phyloP scores from a whole-genome alignment of 2,113 vertebrate genomes.

The Oncorhynchus clarkii region DNA sequence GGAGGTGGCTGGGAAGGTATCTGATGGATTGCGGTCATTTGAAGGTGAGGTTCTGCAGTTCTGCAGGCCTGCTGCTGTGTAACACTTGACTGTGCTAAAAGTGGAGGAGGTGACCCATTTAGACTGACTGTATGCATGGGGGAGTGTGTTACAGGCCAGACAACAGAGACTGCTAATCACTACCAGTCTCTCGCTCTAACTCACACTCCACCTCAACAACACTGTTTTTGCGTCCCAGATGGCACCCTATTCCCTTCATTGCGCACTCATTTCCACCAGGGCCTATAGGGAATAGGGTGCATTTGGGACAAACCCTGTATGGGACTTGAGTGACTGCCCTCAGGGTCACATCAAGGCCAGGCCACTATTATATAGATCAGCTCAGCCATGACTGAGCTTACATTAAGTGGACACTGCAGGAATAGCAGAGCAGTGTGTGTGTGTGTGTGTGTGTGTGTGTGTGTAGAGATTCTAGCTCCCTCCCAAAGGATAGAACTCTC shows the following conservation, averaged over 20 bases:
- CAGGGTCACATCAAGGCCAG: no score
- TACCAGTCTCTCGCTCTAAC: background rate
- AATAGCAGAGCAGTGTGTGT: background rate
- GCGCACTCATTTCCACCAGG: no score
- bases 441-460: background rate
- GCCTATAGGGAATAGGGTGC: no score
- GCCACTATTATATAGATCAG: no score
- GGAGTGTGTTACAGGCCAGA: background rate
- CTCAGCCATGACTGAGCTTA: no score
- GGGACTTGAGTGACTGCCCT: no score
- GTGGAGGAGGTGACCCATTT: constrained; percentile 19
- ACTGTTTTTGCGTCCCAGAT: no score
- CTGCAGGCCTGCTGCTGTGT: background rate
- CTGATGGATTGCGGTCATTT: background rate
- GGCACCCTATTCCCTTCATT: no score
- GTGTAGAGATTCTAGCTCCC: no score
- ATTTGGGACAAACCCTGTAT: no score
- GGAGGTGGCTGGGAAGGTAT: background rate
- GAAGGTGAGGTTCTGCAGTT: background rate
- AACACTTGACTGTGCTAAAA: constrained; percentile 1
- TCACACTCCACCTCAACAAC: background rate
- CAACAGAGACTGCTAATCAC: background rate
- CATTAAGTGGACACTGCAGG: background rate
- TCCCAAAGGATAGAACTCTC: no score
- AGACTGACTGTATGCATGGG: background rate